Evolutionary conservation across 2,888 invertebrate genomes (phyloP).

Genomic region (Eupeodes latifasciatus): DNA sequence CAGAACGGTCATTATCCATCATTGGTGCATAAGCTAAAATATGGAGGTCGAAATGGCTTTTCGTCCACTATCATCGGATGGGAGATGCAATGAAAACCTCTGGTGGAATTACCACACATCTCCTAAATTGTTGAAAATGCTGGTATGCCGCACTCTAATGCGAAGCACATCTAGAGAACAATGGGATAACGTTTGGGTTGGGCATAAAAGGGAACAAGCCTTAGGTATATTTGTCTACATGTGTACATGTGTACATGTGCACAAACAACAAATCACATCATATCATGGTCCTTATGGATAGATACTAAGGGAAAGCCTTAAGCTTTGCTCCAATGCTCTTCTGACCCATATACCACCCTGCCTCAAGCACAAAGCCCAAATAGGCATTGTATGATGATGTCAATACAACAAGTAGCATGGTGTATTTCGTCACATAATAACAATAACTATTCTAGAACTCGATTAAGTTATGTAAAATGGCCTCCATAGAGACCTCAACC

Average conservation of each 20-base stretch:
- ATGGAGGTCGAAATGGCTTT: constrained; percentile 29
- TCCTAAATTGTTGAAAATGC: constrained; percentile 37
- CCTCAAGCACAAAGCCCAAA: background rate
- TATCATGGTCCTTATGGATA: background rate
- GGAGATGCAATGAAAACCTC: constrained; percentile 32
- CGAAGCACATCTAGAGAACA: constrained; percentile 17
- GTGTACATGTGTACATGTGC: too few species aligned
- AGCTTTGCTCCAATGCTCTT: constrained; percentile 26
- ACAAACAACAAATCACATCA: background rate
- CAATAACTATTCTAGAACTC: constrained; percentile 27
- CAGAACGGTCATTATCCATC: constrained; percentile 56
- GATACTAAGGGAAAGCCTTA: background rate
- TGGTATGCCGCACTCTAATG: constrained; percentile 17
- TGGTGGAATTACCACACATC: constrained; percentile 40
- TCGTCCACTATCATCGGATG: background rate
- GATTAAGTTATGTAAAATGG: constrained; percentile 32
- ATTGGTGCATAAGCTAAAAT: constrained; percentile 14
- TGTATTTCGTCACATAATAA: constrained; percentile 28
- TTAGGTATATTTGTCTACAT: background rate
- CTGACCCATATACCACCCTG: constrained; percentile 18
- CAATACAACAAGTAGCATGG: constrained; percentile 33
- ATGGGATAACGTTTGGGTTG: constrained; percentile 11
- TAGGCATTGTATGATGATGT: background rate
- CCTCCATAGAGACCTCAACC: background rate
- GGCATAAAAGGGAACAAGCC: background rate